Conservation (phyloP, 2,797 vertebrate species). For the Coregonus suidteri region DNA sequence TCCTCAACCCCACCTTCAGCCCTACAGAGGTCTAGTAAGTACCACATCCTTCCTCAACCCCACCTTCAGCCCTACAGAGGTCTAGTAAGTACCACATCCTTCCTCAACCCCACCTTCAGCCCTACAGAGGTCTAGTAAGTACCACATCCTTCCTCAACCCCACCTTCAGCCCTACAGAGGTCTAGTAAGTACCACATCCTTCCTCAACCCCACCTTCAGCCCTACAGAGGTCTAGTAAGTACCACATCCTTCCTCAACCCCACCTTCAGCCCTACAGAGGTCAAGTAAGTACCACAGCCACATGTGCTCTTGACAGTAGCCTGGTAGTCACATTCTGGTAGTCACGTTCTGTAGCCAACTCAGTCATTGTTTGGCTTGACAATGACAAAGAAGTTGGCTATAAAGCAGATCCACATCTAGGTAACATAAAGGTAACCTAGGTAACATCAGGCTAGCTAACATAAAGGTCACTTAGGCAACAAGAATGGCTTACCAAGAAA, state of each 20-base stretch:
- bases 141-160: no score
- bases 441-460: neutral
- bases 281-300: conserved; percentile 84
- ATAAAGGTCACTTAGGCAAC: no score
- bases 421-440: no score
- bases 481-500: no score
- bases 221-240: no score
- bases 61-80: no score
- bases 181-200: no score
- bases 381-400: neutral
- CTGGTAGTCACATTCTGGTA: neutral
- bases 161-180: no score
- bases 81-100: conserved; percentile 39
- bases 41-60: no score
- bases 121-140: no score
- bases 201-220: no score
- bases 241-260: conserved; percentile 78
- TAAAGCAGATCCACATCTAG: no score
- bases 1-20: conserved; percentile 83
- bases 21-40: conserved; percentile 92
- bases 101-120: conserved; percentile 64
- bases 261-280: conserved; percentile 82
- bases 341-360: neutral
- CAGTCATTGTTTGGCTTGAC: neutral
- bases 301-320: neutral